A percentile compares a stretch with the other conserved stretches of the same genome.
Evolutionary conservation across 2,888 invertebrate genomes (phyloP).

Genomic region (Lasioglossum figueresi): DNA sequence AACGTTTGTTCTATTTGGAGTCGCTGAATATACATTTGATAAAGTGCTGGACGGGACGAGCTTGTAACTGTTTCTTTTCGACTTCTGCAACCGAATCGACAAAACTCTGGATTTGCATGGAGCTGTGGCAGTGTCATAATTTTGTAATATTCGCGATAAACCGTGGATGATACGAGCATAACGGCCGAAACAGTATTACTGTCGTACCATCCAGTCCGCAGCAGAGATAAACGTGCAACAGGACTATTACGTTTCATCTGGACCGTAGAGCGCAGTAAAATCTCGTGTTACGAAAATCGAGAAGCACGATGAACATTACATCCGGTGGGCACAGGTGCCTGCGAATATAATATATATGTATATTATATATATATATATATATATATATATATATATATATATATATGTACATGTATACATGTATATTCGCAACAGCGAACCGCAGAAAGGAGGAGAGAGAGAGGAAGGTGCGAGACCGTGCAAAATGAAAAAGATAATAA

Average conservation of each 20-base stretch:
- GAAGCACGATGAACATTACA: slow-evolving; percentile 9
- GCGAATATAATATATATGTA: background rate
- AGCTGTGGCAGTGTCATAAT: background rate
- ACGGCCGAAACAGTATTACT: background rate
- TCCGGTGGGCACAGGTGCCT: slow-evolving; percentile 33
- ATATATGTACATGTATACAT: too few relatives aligned
- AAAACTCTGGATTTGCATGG: background rate
- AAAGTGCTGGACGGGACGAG: background rate
- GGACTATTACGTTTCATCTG: slow-evolving; percentile 9
- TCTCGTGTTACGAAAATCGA: slow-evolving; percentile 49
- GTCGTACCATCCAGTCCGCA: background rate
- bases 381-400: too few relatives aligned
- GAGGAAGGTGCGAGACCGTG: background rate
- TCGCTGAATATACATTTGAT: background rate
- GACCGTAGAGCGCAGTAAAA: slow-evolving; percentile 21
- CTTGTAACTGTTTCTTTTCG: background rate
- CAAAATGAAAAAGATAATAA: slow-evolving; percentile 49
- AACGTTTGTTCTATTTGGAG: background rate
- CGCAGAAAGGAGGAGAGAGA: background rate
- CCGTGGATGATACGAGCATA: background rate
- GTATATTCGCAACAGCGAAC: slow-evolving; percentile 9
- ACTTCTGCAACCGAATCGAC: background rate
- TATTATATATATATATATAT: background rate
- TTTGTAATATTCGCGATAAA: background rate
- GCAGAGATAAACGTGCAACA: background rate